These are phyloP conservation scores for Phylloscopus trochilus DNA, from an alignment of 2,113 vertebrate species.

Conservation along the genomic window DNA sequence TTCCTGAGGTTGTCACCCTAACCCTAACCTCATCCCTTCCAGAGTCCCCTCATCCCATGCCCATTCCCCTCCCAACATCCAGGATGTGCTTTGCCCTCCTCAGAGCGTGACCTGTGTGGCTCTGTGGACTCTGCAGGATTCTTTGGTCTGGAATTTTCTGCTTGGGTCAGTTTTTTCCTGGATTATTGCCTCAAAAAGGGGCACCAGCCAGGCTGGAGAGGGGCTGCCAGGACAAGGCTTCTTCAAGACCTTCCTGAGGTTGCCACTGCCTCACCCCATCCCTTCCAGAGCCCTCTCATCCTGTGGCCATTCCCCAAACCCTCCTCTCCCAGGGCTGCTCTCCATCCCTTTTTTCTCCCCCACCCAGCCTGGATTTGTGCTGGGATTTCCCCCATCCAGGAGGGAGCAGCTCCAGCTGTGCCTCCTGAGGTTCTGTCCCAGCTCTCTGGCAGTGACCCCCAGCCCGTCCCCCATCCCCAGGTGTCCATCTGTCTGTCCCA, in stretches of 20 bases:
- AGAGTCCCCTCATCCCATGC: accelerated
- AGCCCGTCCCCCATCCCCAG: accelerated
- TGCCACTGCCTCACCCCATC: no score
- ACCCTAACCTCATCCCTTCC: neutral
- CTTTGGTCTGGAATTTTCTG: accelerated
- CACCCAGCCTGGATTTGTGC: neutral
- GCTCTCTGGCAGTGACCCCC: neutral
- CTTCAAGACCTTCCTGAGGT: no score
- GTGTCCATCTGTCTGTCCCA: neutral
- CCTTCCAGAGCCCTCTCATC: no score
- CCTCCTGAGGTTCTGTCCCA: neutral
- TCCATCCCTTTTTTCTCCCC: accelerated
- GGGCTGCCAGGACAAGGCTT: neutral
- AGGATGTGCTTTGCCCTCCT: neutral
- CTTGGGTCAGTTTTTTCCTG: neutral
- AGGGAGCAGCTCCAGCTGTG: neutral
- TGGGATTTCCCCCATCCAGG: accelerated
- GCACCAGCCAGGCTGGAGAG: accelerated
- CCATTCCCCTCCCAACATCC: neutral
- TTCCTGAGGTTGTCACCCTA: neutral
- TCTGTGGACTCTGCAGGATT: neutral
- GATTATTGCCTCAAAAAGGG: neutral
- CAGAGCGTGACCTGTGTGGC: neutral
- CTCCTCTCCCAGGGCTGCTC: neutral
- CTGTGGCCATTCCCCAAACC: no score